Base-by-base conservation (phyloP, 2,797 vertebrate species). In the Botia kubotai region DNA sequence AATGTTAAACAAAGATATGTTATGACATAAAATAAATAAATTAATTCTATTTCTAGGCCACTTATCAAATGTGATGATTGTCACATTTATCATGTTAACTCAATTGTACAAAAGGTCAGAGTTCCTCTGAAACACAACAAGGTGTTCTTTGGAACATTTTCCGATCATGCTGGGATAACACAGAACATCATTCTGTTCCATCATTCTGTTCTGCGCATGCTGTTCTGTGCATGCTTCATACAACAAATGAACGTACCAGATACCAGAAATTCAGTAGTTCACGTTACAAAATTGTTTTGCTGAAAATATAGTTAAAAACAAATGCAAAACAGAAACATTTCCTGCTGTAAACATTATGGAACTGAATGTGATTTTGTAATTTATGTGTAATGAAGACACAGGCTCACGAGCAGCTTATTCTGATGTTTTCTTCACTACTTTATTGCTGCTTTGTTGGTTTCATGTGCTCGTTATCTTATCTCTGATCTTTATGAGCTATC, bases 401-500 rank as follows among this genome's bases (percentile, higher is more conserved):
- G 39, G 16, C 26, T 2, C 6, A 43, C 11, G 4, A 67, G 48
- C 4, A 6, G 63, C 33, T 67, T 16, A 52, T 19, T 50, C n/a
- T 0, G 43, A 63, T 36, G n/a, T 60, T 48, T 70, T 23, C 10
- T 58, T 6, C 17, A 33, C 11, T 60, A 13, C 46, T 60, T 60
- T 70, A 77, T 6, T 58, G 39, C 53, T 19, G 52, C 33, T 36
- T 67, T 33, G 8, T 4, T 4, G 3, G 19, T 58, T 62, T 26
- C 26, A 52, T 36, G 0, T 13, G 1, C 39, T 5, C 26, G 53
- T 2, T 46, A 19, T 48, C 29, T 63, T 53, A 72, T 73, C 70
- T 21, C 52, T 67, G 36, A 73, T 33, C 21, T 74, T 66, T 73
- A 74, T 58, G 23, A 26, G 62, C 62, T 50, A 46, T 62, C 57